Evolutionary conservation across 2,888 invertebrate genomes (phyloP).

Genomic region (Myopa tessellatipennis): DNA sequence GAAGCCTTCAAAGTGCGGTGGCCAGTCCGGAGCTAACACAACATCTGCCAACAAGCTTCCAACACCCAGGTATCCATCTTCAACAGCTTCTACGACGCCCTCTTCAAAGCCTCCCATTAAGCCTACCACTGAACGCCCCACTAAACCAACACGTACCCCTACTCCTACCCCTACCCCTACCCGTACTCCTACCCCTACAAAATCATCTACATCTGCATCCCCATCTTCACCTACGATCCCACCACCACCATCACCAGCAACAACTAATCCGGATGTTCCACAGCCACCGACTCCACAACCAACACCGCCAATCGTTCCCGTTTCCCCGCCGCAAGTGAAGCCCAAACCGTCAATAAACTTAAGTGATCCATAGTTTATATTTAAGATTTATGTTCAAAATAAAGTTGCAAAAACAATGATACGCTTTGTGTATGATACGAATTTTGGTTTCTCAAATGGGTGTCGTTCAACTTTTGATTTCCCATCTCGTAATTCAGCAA

Average conservation of each 20-base stretch:
- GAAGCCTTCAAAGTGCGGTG: neutral
- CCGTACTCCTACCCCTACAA: too few relatives aligned
- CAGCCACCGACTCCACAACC: conserved; percentile 53
- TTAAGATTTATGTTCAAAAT: too few relatives aligned
- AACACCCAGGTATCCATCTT: conserved; percentile 28
- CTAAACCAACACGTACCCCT: conserved; percentile 31
- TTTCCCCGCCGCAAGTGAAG: conserved; percentile 39
- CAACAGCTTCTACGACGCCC: neutral
- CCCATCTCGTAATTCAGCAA: too few relatives aligned
- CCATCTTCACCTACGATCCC: conserved; percentile 43
- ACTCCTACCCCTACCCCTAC: neutral
- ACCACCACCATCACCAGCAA: conserved; percentile 52
- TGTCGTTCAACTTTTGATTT: too few relatives aligned
- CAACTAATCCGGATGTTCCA: conserved; percentile 42
- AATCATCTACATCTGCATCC: conserved; percentile 25
- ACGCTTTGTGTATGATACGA: too few relatives aligned
- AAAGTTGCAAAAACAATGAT: too few relatives aligned
- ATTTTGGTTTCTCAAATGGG: too few relatives aligned
- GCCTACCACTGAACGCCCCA: conserved; percentile 7
- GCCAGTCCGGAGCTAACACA: neutral
- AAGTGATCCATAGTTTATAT: too few relatives aligned
- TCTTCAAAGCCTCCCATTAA: neutral
- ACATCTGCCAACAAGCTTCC: conserved; percentile 9
- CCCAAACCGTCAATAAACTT: neutral
- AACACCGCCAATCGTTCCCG: conserved; percentile 51